Percentiles rank a stretch among this genome's conserved stretches.
Evolutionary conservation across 2,888 invertebrate species (phyloP).

Genomic region (Nemoura dubitans): DNA sequence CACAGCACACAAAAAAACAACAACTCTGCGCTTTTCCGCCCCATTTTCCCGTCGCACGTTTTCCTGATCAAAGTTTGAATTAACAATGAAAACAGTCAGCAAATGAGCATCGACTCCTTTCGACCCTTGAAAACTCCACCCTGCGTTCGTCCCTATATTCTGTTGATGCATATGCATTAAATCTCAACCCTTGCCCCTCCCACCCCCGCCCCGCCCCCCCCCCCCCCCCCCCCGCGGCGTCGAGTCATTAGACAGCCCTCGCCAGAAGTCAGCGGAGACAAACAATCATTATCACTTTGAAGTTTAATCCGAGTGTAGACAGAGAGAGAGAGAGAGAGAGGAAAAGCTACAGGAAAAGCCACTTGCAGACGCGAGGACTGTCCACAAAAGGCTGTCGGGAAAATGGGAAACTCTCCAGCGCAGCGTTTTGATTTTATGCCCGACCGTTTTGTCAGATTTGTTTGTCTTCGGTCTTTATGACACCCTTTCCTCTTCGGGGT

Average conservation of each 20-base stretch:
- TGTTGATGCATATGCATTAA: conserved; percentile 29
- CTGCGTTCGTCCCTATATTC: not conserved
- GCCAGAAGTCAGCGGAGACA: not conserved
- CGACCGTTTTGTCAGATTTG: not conserved
- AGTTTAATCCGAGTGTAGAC: not conserved
- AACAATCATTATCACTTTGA: conserved; percentile 25
- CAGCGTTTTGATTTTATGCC: not conserved
- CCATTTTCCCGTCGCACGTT: not conserved
- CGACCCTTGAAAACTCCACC: not conserved
- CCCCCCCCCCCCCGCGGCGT: not conserved
- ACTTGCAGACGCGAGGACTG: not conserved
- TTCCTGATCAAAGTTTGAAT: conserved; percentile 30
- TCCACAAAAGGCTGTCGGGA: not conserved
- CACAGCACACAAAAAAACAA: not conserved
- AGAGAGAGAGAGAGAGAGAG: not conserved
- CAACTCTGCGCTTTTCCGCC: not conserved
- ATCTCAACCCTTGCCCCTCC: not conserved
- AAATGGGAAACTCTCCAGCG: not conserved
- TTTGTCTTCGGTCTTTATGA: not conserved
- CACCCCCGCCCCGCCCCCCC: not conserved
- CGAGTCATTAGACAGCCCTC: not conserved
- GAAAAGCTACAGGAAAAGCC: conserved; percentile 4
- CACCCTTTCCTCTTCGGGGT: not conserved
- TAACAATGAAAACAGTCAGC: conserved; percentile 23
- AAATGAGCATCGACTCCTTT: conserved; percentile 16